Conservation (phyloP, 1,140 invertebrate species). For the Littorina saxatilis region DNA sequence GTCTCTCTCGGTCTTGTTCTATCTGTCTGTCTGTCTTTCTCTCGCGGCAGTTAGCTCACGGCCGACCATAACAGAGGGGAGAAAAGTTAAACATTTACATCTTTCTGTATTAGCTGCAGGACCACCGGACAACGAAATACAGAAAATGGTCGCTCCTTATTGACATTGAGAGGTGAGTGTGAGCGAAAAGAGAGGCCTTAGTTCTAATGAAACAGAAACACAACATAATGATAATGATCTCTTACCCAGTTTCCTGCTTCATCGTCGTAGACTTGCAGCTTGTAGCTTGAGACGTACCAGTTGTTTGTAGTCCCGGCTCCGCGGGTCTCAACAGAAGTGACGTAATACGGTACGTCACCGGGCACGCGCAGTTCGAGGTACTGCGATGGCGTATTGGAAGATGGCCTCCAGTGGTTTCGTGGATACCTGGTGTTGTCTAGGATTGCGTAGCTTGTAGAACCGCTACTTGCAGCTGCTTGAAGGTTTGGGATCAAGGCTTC, state of each 20-base stretch:
- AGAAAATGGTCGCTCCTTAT: too few relatives aligned
- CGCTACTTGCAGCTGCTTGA: not conserved
- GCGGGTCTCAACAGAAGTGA: conserved; percentile 32
- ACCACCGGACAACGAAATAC: too few relatives aligned
- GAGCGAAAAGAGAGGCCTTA: too few relatives aligned
- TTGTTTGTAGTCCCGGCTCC: not conserved
- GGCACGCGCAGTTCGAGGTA: conserved; percentile 27
- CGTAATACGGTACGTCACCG: not conserved
- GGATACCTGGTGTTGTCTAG: not conserved
- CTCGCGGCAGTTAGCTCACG: too few relatives aligned
- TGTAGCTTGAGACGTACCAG: conserved; percentile 13
- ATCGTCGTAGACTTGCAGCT: conserved; percentile 19
- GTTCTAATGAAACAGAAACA: too few relatives aligned
- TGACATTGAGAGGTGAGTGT: too few relatives aligned
- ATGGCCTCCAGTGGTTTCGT: not conserved
- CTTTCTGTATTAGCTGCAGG: too few relatives aligned
- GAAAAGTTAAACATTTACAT: too few relatives aligned
- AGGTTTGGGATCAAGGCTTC: conserved; percentile 8
- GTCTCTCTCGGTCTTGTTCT: too few relatives aligned
- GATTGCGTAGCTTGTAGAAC: not conserved
- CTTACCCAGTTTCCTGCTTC: conserved; percentile 26
- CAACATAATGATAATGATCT: too few relatives aligned
- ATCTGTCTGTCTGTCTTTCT: too few relatives aligned
- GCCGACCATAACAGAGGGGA: too few relatives aligned
- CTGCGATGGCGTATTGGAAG: not conserved